Percentiles rank a stretch among this genome's conserved stretches.
phyloP scores from a whole-genome alignment of 2,888 invertebrate species.

The Acleris cristana region DNA sequence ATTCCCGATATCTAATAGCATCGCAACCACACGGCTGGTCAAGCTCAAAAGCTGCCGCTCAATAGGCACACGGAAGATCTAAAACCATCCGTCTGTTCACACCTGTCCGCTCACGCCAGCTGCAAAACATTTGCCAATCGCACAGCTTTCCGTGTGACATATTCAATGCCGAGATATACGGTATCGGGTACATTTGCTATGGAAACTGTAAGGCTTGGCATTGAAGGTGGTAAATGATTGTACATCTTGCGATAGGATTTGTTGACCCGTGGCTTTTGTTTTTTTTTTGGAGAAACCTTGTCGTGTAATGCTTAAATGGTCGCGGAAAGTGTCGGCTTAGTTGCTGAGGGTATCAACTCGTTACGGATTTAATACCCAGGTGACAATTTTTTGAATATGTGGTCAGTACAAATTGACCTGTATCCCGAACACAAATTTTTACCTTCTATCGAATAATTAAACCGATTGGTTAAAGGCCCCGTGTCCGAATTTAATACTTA shows the following conservation, averaged over 20 bases:
- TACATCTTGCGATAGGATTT: slow-evolving; percentile 21
- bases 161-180: not conserved
- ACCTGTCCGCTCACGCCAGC: slow-evolving; percentile 30
- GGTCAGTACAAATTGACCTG: no score
- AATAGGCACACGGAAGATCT: slow-evolving; percentile 25
- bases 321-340: no score
- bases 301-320: no score
- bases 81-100: slow-evolving; percentile 21
- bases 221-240: not conserved
- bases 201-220: no score
- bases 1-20: not conserved
- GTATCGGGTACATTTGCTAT: no score
- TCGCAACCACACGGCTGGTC: not conserved
- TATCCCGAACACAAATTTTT: no score
- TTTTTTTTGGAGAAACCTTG: not conserved
- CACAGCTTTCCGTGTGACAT: slow-evolving; percentile 8
- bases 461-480: no score
- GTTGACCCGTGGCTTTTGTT: slow-evolving; percentile 9
- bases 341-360: no score
- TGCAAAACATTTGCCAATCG: slow-evolving; percentile 28
- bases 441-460: no score
- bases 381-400: no score
- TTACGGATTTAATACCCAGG: no score
- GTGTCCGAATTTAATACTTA: no score
- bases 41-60: not conserved